phyloP scores from a whole-genome alignment of 2,797 vertebrate genomes.

The Channallabes apus region DNA sequence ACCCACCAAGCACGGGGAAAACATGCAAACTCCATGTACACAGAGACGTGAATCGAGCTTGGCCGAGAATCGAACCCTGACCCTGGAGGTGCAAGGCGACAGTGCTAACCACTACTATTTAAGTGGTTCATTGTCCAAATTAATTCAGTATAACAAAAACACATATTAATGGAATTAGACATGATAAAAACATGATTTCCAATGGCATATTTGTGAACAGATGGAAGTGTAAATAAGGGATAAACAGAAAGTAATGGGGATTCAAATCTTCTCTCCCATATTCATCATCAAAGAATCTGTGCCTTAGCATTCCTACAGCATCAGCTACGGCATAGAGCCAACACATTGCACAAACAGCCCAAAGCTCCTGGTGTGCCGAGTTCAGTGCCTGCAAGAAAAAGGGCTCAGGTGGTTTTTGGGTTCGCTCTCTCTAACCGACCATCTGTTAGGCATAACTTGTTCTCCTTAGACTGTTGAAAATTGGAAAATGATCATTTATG shows the following conservation, averaged over 20 bases:
- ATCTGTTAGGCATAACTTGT: constrained; percentile 38
- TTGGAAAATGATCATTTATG: constrained; percentile 48
- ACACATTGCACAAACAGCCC: constrained; percentile 30
- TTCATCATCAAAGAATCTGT: background rate
- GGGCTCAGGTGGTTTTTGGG: constrained; percentile 65
- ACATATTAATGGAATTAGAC: background rate
- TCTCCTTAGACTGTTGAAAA: constrained; percentile 17
- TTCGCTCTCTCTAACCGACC: constrained; percentile 38
- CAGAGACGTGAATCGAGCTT: too few species aligned
- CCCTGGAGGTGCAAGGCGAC: too few species aligned
- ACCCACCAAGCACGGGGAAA: too few species aligned
- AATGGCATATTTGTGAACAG: background rate
- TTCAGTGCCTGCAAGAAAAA: constrained; percentile 43
- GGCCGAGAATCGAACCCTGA: too few species aligned
- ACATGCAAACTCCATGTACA: too few species aligned
- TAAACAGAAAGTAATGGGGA: background rate
- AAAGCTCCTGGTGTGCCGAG: constrained; percentile 41
- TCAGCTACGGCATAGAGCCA: background rate
- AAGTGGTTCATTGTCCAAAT: background rate
- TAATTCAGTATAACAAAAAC: background rate
- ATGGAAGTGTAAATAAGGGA: constrained; percentile 7
- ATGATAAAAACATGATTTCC: background rate
- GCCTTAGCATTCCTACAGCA: background rate
- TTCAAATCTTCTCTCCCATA: background rate
- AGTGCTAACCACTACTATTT: background rate